Conservation (phyloP, 2,113 vertebrate species). For the Puffinus mauretanicus region DNA sequence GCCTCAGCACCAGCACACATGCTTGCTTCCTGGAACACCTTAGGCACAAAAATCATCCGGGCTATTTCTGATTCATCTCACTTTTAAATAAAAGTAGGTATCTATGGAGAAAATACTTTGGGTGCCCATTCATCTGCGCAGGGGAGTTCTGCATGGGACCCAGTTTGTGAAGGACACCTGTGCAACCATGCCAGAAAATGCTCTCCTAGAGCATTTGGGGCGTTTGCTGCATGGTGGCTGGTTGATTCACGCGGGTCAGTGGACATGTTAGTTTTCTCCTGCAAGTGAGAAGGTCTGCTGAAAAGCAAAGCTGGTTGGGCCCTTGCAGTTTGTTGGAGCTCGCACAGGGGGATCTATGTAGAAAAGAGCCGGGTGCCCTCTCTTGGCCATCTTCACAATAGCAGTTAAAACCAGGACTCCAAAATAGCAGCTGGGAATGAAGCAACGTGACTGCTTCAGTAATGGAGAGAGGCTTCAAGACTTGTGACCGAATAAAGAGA, state of each 20-base stretch:
- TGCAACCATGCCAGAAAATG: neutral
- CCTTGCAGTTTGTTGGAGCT: neutral
- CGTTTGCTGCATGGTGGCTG: neutral
- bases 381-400: slow-evolving; percentile 14
- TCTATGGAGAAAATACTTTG: neutral
- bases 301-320: neutral
- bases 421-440: rapidly evolving
- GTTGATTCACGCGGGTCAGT: neutral
- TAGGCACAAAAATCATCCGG: neutral
- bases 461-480: neutral
- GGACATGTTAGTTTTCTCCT: neutral
- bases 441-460: neutral
- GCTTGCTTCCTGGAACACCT: neutral
- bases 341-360: neutral
- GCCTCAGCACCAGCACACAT: neutral
- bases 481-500: neutral
- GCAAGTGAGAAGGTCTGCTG: too few relatives aligned
- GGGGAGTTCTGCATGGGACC: neutral
- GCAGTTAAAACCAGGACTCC: neutral
- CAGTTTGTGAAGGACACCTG: neutral
- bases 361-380: slow-evolving; percentile 25
- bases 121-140: neutral
- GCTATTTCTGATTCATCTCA: neutral
- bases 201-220: rapidly evolving
- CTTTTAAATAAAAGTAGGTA: neutral